Percentiles rank a stretch among this genome's conserved stretches.
phyloP scores from a whole-genome alignment of 2,888 invertebrate species.

The Rhamphomyia laevipes region DNA sequence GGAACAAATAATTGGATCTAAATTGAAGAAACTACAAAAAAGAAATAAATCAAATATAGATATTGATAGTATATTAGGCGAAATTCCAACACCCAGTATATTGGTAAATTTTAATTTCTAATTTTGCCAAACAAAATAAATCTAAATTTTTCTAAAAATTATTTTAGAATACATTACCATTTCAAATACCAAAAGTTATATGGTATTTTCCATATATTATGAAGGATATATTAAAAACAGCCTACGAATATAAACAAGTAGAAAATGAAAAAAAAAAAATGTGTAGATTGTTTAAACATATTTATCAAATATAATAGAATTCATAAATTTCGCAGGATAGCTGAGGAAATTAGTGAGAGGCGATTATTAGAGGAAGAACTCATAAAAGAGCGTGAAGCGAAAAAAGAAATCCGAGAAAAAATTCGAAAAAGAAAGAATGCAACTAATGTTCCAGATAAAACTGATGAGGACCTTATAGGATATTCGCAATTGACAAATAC shows the following conservation, averaged over 20 bases:
- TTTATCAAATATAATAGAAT: neutral
- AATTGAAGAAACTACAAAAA: conserved; percentile 53
- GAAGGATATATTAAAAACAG: conserved; percentile 31
- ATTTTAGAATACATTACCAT: conserved; percentile 59
- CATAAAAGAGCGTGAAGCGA: conserved; percentile 34
- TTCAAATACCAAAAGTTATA: conserved; percentile 63
- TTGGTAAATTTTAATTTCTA: no score
- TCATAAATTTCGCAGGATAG: conserved; percentile 22
- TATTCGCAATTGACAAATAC: conserved; percentile 39
- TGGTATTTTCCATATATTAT: conserved; percentile 51
- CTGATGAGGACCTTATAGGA: conserved; percentile 37
- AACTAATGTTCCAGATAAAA: conserved; percentile 51
- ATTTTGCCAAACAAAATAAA: neutral
- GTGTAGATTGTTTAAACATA: conserved; percentile 18
- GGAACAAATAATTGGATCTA: conserved; percentile 60
- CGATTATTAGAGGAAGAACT: conserved; percentile 38
- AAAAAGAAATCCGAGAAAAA: conserved; percentile 36
- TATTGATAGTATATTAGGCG: conserved; percentile 51
- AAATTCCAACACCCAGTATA: conserved; percentile 58
- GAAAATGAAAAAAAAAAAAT: conserved; percentile 49
- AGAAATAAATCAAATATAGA: conserved; percentile 49
- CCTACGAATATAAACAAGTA: conserved; percentile 44
- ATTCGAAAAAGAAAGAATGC: conserved; percentile 44
- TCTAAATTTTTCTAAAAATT: neutral
- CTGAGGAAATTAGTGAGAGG: conserved; percentile 25